These are phyloP conservation scores for Ceryle rudis DNA, from an alignment of 2,797 vertebrate genomes.

Conservation along the genomic window DNA sequence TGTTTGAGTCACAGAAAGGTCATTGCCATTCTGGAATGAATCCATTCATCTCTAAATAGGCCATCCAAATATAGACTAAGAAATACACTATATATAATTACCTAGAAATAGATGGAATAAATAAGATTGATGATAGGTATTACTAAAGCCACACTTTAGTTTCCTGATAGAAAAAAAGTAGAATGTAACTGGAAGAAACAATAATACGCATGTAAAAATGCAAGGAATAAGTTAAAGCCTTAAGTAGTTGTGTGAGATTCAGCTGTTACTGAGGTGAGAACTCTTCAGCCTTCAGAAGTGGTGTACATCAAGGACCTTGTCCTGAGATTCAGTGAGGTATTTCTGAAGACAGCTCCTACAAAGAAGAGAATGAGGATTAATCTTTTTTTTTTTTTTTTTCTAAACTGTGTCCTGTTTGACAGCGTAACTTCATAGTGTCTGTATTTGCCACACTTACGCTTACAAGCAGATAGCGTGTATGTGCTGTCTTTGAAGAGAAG, in stretches of 20 bases:
- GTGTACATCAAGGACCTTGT: not conserved
- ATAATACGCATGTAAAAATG: not conserved
- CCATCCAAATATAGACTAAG: slow-evolving; percentile 1
- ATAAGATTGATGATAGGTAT: slow-evolving; percentile 36
- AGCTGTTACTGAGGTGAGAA: not conserved
- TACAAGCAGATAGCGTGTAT: not conserved
- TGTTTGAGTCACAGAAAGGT: slow-evolving; percentile 55
- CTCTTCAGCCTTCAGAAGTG: not conserved
- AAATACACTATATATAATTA: slow-evolving; percentile 58
- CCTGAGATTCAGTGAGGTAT: not conserved
- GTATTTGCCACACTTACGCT: not conserved
- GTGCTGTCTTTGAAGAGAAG: not conserved
- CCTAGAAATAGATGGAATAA: slow-evolving; percentile 45
- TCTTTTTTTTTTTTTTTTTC: not conserved
- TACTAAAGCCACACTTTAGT: not conserved
- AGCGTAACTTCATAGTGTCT: not conserved
- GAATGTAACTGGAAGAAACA: not conserved
- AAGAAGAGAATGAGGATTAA: not conserved
- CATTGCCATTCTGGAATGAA: slow-evolving; percentile 39
- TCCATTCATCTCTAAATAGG: slow-evolving; percentile 45
- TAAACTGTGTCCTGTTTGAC: not conserved
- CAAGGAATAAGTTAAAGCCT: not conserved
- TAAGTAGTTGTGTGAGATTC: not conserved
- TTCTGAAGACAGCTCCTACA: not conserved
- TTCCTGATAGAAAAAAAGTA: not conserved